A percentile compares a stretch with the other conserved stretches of the same genome.
Evolutionary conservation across 92 coral and sea anemone genomes (phyloP).

Genomic region (Diadumene lineata): DNA sequence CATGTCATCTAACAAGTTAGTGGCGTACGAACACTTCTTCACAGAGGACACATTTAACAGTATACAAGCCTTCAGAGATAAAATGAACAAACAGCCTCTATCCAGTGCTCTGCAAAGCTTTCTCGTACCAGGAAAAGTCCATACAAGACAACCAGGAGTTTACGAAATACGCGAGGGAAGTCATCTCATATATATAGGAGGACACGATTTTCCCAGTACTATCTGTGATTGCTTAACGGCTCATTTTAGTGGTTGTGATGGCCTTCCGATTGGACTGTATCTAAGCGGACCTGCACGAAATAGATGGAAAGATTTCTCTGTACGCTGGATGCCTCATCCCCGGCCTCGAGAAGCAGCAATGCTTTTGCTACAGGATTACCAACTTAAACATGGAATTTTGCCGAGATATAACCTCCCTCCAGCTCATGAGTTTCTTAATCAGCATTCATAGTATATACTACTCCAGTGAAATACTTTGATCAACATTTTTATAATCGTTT

Average conservation of each 20-base stretch:
- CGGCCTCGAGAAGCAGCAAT: constrained; percentile 79
- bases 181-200: constrained; percentile 79
- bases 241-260: constrained; percentile 91
- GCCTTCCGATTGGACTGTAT: constrained; percentile 74
- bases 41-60: constrained; percentile 59
- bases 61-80: constrained; percentile 66
- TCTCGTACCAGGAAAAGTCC: constrained; percentile 46
- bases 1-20: constrained; percentile 26
- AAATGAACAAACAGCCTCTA: constrained; percentile 64
- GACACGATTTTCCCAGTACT: constrained; percentile 65
- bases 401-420: constrained; percentile 80
- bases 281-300: constrained; percentile 78
- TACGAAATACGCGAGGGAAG: constrained; percentile 79
- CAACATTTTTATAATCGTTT: no score
- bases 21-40: constrained; percentile 67
- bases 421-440: constrained; percentile 15
- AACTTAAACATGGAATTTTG: constrained; percentile 60
- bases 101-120: constrained; percentile 77
- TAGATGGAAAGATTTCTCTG: constrained; percentile 71
- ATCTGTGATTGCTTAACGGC: constrained; percentile 80
- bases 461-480: no score
- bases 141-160: constrained; percentile 75
- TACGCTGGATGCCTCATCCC: constrained; percentile 80
- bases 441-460: no score
- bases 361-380: constrained; percentile 71